phyloP scores from a whole-genome alignment of 2,797 vertebrate genomes.

The Miichthys miiuy region DNA sequence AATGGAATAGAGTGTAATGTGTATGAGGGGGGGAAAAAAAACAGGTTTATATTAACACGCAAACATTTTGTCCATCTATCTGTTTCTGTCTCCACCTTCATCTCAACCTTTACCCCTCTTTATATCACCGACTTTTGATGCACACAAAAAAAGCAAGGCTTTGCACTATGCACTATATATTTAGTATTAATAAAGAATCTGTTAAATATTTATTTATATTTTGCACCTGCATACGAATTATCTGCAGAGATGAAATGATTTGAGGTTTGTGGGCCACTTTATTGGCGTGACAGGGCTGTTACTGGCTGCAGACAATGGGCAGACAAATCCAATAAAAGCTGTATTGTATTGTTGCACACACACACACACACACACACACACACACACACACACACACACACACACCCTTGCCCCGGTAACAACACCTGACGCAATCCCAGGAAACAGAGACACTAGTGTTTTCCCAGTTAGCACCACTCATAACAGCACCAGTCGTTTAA shows the following conservation, averaged over 20 bases:
- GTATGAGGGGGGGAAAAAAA: constrained; percentile 4
- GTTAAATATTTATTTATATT: constrained; percentile 25
- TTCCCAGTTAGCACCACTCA: constrained; percentile 62
- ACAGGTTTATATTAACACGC: constrained; percentile 37
- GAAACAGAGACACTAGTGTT: constrained; percentile 70
- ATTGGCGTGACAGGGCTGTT: constrained; percentile 35
- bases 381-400: constrained; percentile 16
- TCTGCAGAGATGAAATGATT: constrained; percentile 20
- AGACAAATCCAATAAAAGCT: constrained; percentile 58
- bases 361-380: constrained; percentile 29
- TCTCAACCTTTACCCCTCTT: constrained; percentile 11
- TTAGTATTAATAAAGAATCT: constrained; percentile 19
- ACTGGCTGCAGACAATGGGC: constrained; percentile 46
- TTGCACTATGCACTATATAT: not conserved
- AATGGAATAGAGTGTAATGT: constrained; percentile 47
- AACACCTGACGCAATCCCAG: constrained; percentile 77
- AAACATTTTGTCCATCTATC: constrained; percentile 30
- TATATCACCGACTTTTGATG: not conserved
- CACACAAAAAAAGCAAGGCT: not conserved
- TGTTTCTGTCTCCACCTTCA: not conserved
- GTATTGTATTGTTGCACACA: constrained; percentile 46
- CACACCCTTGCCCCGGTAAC: constrained; percentile 48
- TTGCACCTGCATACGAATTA: constrained; percentile 35
- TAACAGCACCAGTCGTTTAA: constrained; percentile 66
- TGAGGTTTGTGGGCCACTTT: constrained; percentile 24